Base-by-base conservation (phyloP, 1,140 invertebrate species). In the Drosophila miranda region DNA sequence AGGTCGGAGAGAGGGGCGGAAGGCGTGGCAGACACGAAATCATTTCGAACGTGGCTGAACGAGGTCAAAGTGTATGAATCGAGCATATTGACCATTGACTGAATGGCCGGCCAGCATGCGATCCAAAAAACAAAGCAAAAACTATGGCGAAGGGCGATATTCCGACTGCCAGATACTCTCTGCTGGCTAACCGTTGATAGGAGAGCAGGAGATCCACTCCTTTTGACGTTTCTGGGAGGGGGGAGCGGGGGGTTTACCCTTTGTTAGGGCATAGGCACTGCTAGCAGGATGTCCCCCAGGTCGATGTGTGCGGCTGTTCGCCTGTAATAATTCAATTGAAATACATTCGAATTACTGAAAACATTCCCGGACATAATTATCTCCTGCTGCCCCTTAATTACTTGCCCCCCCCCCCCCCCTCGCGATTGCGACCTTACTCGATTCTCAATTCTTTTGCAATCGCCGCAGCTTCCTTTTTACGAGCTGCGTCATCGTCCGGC, bases 401-500 rank as follows among this genome's bases (percentile, higher is more conserved):
- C 50, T 55, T 43, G 23, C 26, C 26, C 16, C 16, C 16, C 16
- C 16, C 16, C 16, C 16, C 0, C 0, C 16, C 16, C 16, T 1
- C 16, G 16, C 16, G 16, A 16, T 16, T 63, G 69, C 53, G 38
- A 48, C 52, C 41, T 49, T 56, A 42, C 19, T 57, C 56, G 23
- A 67, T 73, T 68, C 21, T 48, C 78, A 76, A 73, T 73, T 76
- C 66, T 70, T 80, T 86, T 46, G 73, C 81, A 86, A 81, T 87
- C 61, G 81, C 68, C 73, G 55, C 68, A 77, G 78, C 82, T 84
- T 86, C 82, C 81, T 69, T 64, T 78, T 63, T 74, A 66, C 58
- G 77, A 69, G 64, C 63, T 48, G 30, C 50, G 67, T 43, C 23
- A 48, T 30, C 62, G 62, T 68, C 62, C 51, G 64, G 50, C 23